A percentile compares a stretch with the other conserved stretches of the same genome.
These are phyloP conservation scores for Willowsia nigromaculata DNA, from an alignment of 2,888 invertebrate genomes.

Conservation along the genomic window DNA sequence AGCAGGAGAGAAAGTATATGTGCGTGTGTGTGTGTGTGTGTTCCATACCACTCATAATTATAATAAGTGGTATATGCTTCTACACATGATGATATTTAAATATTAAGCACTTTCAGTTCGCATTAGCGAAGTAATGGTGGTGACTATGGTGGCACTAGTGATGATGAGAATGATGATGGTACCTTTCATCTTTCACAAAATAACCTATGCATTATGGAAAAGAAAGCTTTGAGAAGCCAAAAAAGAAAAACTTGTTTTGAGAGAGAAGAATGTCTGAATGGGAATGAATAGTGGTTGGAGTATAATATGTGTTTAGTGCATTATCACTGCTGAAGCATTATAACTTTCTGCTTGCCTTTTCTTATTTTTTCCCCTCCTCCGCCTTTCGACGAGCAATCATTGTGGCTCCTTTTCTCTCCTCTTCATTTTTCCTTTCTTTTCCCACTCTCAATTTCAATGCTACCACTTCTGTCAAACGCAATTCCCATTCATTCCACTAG, in stretches of 20 bases:
- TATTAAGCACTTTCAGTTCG: neutral
- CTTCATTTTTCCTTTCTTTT: constrained; percentile 3
- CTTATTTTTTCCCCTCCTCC: neutral
- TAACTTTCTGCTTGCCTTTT: too few relatives aligned
- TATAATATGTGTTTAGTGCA: neutral
- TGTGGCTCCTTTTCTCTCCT: neutral
- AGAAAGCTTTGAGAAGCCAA: constrained; percentile 6
- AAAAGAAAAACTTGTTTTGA: neutral
- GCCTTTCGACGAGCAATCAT: constrained; percentile 1
- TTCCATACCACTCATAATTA: neutral
- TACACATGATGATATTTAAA: neutral
- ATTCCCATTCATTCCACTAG: constrained; percentile 30
- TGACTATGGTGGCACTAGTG: neutral
- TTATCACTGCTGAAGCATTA: neutral
- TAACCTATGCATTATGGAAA: neutral
- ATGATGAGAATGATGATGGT: neutral
- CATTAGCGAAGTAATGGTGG: neutral
- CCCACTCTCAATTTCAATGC: constrained; percentile 18
- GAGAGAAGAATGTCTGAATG: neutral
- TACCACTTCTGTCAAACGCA: constrained; percentile 42
- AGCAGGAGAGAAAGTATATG: neutral
- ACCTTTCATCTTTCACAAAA: constrained; percentile 13
- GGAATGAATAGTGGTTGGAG: neutral
- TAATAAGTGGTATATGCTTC: neutral
- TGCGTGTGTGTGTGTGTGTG: neutral